Evolutionary conservation across 2,113 vertebrate genomes (phyloP), one percentile per base, ranked within the genome.

Genomic region (Spilogale gracilis): DNA sequence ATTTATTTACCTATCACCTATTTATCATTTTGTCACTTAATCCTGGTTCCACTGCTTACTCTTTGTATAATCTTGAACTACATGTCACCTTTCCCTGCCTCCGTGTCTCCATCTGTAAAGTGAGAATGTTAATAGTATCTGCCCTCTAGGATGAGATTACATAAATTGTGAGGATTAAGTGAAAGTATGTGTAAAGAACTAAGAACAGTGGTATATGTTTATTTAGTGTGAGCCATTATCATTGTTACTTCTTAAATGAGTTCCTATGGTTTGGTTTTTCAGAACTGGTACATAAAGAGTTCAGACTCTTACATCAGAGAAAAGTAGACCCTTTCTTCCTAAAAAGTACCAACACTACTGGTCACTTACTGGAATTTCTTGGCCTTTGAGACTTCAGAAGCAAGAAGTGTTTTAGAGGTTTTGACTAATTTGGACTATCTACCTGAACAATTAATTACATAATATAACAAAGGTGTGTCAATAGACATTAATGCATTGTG

Each of bases 231-330:
- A 50, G 27, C 2, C 54, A 63, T 86, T 86, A 63, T 56, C 11
- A 74, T 58, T 80, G 38, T 48, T 54, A 54, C 23, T 89, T 73
- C 45, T n/a, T 13, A 88, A 63, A 56, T 74, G 21, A 69, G 6
- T 80, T 32, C 38, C 27, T 11, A 45, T 32, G 17, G 21, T 58
- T 91, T 67, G 7, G 3, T 50, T 87, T 96, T 74, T 84, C 18
- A 78, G 32, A 81, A 50, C 16, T 54, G 52, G 2, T 84, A 54
- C 43, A 30, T 61, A 84, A 84, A 48, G 21, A 95, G 23, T 92
- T 95, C n/a, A 82, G 10, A 95, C 20, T 96, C 50, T 82, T 87
- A 73, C 16, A 69, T 54, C 45, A 89, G 69, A 89, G 43, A 93
- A 69, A 13, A 54, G 25, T 61, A 45, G 30, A 69, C 27, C 17